These are phyloP conservation scores for Syngnathus typhle DNA, from an alignment of 2,113 vertebrate species.

Conservation along the genomic window DNA sequence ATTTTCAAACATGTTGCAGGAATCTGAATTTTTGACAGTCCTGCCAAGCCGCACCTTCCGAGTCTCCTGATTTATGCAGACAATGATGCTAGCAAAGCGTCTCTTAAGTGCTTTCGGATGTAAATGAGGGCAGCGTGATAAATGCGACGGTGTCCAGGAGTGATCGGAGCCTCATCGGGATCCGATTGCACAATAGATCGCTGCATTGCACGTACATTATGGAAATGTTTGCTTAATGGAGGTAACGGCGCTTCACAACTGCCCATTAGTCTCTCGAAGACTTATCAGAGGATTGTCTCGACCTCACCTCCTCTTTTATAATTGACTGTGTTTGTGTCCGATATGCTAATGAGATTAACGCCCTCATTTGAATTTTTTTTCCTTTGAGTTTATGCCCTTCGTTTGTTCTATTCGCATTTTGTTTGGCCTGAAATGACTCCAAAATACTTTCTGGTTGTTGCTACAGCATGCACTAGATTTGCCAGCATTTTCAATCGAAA, in stretches of 20 bases:
- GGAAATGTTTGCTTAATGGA: constrained; percentile 69
- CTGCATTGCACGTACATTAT: constrained; percentile 67
- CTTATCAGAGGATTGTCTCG: constrained; percentile 37
- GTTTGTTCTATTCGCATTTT: constrained; percentile 15
- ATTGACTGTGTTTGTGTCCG: constrained; percentile 22
- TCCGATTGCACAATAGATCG: constrained; percentile 55
- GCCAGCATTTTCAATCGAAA: neutral
- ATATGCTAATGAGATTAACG: constrained; percentile 45
- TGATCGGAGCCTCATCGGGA: constrained; percentile 57
- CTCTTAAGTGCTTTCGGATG: constrained; percentile 61
- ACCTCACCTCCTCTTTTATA: constrained; percentile 9
- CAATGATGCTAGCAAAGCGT: constrained; percentile 35
- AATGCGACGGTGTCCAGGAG: constrained; percentile 51
- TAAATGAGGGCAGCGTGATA: constrained; percentile 57
- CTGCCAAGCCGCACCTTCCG: neutral
- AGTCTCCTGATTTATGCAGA: constrained; percentile 49
- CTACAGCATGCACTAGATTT: neutral
- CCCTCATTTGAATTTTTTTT: constrained; percentile 14
- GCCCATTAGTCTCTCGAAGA: constrained; percentile 67
- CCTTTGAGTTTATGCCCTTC: neutral
- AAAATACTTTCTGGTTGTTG: neutral
- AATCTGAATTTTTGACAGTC: neutral
- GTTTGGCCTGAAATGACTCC: constrained; percentile 23
- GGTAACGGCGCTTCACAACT: constrained; percentile 58
- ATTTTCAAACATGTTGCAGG: neutral